phyloP scores from a whole-genome alignment of 2,797 vertebrate species.

The Microctenopoma stevenorrisi region DNA sequence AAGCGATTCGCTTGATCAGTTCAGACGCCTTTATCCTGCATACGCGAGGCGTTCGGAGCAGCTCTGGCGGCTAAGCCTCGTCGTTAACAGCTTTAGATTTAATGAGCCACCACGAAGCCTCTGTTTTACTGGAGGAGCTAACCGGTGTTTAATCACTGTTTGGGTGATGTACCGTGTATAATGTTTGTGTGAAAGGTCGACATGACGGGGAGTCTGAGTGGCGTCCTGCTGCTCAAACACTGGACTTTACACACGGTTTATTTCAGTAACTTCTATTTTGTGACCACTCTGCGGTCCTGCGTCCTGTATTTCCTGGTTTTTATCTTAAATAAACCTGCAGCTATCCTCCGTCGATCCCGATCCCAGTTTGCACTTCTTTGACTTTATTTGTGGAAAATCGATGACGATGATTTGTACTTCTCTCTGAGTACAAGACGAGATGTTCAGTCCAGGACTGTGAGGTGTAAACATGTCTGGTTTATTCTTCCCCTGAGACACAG shows the following conservation, averaged over 20 bases:
- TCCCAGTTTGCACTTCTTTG: background rate
- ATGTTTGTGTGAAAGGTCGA: conserved; percentile 24
- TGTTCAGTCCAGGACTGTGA: background rate
- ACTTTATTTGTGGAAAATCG: too few relatives aligned
- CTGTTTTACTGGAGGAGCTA: conserved; percentile 69
- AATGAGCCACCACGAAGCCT: conserved; percentile 80
- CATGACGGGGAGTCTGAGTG: background rate
- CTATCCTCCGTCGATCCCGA: background rate
- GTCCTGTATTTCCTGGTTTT: background rate
- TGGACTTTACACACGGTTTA: background rate
- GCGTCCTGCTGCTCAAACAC: too few relatives aligned
- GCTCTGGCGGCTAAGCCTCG: conserved; percentile 66
- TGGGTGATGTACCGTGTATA: conserved; percentile 43
- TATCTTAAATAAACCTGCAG: background rate
- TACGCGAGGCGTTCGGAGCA: conserved; percentile 67
- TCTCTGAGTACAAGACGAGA: background rate
- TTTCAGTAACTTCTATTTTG: background rate
- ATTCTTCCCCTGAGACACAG: too few relatives aligned
- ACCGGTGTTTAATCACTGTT: conserved; percentile 77
- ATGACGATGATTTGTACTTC: background rate
- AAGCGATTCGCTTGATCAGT: conserved; percentile 32
- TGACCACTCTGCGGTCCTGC: too few relatives aligned
- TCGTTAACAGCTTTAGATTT: conserved; percentile 82
- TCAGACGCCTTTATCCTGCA: conserved; percentile 49
- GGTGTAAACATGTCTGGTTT: too few relatives aligned